Evolutionary conservation across 2,113 vertebrate genomes (phyloP).

Genomic region (Panurus biarmicus): DNA sequence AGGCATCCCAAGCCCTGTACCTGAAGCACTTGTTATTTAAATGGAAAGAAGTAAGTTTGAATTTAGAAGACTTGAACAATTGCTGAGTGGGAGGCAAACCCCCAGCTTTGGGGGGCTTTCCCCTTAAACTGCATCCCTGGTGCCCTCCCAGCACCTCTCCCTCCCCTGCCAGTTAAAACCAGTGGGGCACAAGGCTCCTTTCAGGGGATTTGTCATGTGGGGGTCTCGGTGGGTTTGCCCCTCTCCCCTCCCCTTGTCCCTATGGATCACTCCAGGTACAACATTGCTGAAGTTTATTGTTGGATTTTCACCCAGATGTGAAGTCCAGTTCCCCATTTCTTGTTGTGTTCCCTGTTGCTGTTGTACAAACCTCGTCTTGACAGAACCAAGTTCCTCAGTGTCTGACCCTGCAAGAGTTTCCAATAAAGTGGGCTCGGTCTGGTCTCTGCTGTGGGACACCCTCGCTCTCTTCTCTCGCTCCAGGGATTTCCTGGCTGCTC

Average conservation of each 20-base stretch:
- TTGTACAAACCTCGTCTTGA: neutral
- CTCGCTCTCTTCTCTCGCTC: neutral
- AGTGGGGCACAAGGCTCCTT: neutral
- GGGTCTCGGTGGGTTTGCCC: neutral
- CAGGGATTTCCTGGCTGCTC: neutral
- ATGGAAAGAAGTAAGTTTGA: neutral
- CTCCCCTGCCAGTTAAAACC: neutral
- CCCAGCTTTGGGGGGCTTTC: neutral
- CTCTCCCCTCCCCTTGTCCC: neutral
- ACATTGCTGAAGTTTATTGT: neutral
- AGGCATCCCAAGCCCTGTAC: neutral
- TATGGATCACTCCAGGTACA: accelerated
- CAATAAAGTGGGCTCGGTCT: constrained; percentile 40
- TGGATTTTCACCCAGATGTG: neutral
- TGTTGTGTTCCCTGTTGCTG: neutral
- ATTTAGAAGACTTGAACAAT: neutral
- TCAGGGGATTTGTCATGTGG: neutral
- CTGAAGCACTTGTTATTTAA: constrained; percentile 28
- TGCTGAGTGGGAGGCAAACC: neutral
- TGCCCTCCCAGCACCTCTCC: neutral
- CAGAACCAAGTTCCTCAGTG: neutral
- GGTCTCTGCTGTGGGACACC: neutral
- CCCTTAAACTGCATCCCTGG: neutral
- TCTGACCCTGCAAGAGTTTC: neutral
- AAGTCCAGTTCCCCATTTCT: neutral